Base-by-base conservation (phyloP, 2,113 vertebrate genomes). In the Trematomus loennbergii region DNA sequence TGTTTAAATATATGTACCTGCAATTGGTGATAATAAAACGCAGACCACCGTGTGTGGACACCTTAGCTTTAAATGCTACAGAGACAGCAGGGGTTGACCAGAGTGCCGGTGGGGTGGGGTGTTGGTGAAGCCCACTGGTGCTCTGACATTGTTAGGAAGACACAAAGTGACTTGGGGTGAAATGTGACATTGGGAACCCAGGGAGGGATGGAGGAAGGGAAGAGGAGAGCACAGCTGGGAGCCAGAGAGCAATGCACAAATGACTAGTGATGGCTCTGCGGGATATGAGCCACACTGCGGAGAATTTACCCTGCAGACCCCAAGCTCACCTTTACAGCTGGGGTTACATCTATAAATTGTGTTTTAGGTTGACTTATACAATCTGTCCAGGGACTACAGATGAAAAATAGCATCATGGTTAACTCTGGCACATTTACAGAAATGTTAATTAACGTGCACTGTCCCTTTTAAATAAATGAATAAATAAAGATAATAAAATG, bases 161-260 rank as follows among this genome's bases (percentile, higher is more conserved):
- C 81, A 83, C 64, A 17, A n/a, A 76, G 81, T 83, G 72, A 87
- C 91, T 81, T 22, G 78, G 78, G 82, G 91, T 88, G 71, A 90
- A 91, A 85, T 81, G 43, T 91, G 89, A 91, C 89, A 91, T 89
- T 92, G 86, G 75, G 40, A 80, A 78, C 55, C 66, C 25, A 73
- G 33, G 75, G 71, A 74, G 46, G 53, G 65, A 64, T 36, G 58
- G 68, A 81, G 75, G 72, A 66, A 62, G 72, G 43, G 68, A 71
- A 84, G 75, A 81, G 78, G 63, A 72, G 71, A 84, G 85, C 68
- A 71, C 83, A 76, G 84, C 88, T 90, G 80, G 84, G 79, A 90
- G 88, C 75, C 40, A 84, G 71, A 80, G 73, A 78, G 64, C 82
- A 9, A 57, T 75, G 64, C 84, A 84, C 82, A 88, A 88, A 88